Conservation (phyloP, 2,797 vertebrate species). For the Spatula clypeata region DNA sequence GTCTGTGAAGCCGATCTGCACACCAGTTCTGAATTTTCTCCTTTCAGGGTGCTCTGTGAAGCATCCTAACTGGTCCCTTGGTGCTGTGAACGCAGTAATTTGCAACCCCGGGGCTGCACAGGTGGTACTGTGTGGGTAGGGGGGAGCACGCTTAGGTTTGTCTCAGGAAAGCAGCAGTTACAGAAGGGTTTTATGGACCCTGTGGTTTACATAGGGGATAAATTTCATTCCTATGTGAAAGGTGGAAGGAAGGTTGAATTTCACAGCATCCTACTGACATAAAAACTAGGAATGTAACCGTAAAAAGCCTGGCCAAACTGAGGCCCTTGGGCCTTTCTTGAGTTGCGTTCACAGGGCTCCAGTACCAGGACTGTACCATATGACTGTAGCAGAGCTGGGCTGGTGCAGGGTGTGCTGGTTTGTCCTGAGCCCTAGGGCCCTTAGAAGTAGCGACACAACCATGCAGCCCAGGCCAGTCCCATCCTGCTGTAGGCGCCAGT, state of each 20-base stretch:
- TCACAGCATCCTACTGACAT: not conserved
- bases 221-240: not conserved
- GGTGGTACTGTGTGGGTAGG: not conserved
- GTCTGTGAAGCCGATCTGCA: not conserved
- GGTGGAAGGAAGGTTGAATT: not conserved
- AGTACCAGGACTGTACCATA: not conserved
- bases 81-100: not conserved
- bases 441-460: fast-evolving
- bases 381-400: not conserved
- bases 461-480: fast-evolving
- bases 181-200: not conserved
- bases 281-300: not conserved
- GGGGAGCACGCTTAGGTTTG: not conserved
- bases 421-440: fast-evolving
- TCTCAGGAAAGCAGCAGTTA: not conserved
- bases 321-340: not conserved
- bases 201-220: not conserved
- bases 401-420: not conserved
- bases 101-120: not conserved
- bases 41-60: not conserved
- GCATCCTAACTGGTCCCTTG: not conserved
- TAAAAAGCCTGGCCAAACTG: not conserved
- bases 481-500: fast-evolving
- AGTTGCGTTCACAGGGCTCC: fast-evolving
- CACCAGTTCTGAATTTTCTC: not conserved